These are phyloP conservation scores for Ericerus pela DNA, from an alignment of 1,140 invertebrate genomes.

Conservation along the genomic window DNA sequence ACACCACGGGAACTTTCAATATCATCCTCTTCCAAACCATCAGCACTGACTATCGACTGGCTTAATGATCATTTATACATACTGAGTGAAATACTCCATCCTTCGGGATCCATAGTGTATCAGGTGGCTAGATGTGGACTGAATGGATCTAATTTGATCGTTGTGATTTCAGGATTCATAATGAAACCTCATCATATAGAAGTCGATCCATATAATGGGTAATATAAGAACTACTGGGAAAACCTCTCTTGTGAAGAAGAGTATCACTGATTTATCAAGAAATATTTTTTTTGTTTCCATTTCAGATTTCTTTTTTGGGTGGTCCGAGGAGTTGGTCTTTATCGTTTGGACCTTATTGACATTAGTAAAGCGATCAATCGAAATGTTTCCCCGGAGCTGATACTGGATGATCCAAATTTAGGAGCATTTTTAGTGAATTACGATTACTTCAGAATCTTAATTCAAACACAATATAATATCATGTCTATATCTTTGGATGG, in stretches of 20 bases:
- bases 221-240: no score
- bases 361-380: slow-evolving; percentile 49
- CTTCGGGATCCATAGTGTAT: slow-evolving; percentile 37
- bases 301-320: slow-evolving; percentile 70
- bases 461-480: slow-evolving; percentile 59
- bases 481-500: slow-evolving; percentile 67
- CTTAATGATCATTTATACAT: slow-evolving; percentile 67
- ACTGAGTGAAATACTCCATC: slow-evolving; percentile 44
- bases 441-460: slow-evolving; percentile 59
- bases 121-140: slow-evolving; percentile 58
- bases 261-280: no score
- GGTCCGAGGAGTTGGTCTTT: slow-evolving; percentile 47
- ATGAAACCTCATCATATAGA: slow-evolving; percentile 57
- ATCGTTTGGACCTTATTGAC: slow-evolving; percentile 57
- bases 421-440: slow-evolving; percentile 65
- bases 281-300: slow-evolving; percentile 18
- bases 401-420: slow-evolving; percentile 42
- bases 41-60: slow-evolving; percentile 72
- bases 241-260: no score
- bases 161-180: slow-evolving; percentile 48
- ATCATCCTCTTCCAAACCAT: slow-evolving; percentile 40
- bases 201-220: slow-evolving; percentile 85
- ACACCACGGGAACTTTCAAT: slow-evolving; percentile 35
- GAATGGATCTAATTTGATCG: slow-evolving; percentile 46
- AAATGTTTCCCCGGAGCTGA: slow-evolving; percentile 38